These are phyloP conservation scores for Ceratotherium simum DNA, from an alignment of 2,113 vertebrate genomes.

Conservation along the genomic window DNA sequence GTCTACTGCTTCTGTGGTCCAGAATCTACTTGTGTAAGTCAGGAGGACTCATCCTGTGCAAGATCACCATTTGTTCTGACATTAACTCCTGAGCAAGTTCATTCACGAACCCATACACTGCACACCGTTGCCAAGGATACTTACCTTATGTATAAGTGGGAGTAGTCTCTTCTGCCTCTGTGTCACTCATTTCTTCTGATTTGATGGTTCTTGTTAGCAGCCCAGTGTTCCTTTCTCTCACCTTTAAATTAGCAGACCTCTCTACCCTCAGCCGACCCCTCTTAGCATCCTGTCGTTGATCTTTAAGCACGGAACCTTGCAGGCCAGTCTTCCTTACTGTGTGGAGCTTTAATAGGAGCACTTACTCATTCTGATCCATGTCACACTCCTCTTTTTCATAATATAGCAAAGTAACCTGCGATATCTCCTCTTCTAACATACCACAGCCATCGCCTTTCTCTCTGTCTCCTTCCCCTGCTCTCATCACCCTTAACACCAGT, in stretches of 20 bases:
- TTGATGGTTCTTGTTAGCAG: not conserved
- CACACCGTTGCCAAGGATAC: fast-evolving
- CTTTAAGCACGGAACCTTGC: not conserved
- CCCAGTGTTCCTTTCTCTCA: not conserved
- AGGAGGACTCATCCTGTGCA: not conserved
- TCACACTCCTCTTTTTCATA: not conserved
- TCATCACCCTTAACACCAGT: too few relatives aligned
- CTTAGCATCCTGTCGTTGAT: not conserved
- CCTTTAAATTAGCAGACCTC: not conserved
- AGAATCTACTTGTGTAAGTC: not conserved
- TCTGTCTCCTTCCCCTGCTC: not conserved
- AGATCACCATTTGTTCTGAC: too few relatives aligned
- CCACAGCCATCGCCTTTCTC: too few relatives aligned
- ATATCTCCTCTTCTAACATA: too few relatives aligned
- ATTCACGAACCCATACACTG: fast-evolving
- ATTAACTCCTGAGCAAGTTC: not conserved
- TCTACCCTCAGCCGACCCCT: not conserved
- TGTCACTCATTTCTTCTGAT: not conserved
- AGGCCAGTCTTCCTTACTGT: not conserved
- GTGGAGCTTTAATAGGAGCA: fast-evolving
- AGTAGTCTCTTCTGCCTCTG: not conserved
- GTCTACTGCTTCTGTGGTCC: not conserved
- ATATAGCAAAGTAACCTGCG: too few relatives aligned
- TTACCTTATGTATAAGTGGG: fast-evolving
- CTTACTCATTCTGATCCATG: not conserved